Conservation (phyloP, 2,113 vertebrate genomes). For the Bos taurus region ARS-UCD2.0 NC_037328.1:62381501-62382000, state of each 20-base stretch:
- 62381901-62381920: background rate
- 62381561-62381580: background rate
- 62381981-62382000: background rate
- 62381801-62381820: background rate
- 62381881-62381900: background rate
- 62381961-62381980: background rate
- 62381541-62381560: background rate
- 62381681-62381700: background rate
- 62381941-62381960: background rate
- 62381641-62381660: background rate
- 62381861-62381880: background rate
- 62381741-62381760: background rate
- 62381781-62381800: background rate
- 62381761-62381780: background rate
- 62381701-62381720: background rate
- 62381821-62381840: background rate
- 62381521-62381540: background rate
- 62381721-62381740: background rate
- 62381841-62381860: background rate
- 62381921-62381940: background rate
- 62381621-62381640: background rate
- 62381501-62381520: background rate
- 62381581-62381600: background rate
- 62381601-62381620: background rate
- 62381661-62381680: background rate